Evolutionary conservation across 2,888 invertebrate species (phyloP).

Genomic region (Rotaria sp.): DNA sequence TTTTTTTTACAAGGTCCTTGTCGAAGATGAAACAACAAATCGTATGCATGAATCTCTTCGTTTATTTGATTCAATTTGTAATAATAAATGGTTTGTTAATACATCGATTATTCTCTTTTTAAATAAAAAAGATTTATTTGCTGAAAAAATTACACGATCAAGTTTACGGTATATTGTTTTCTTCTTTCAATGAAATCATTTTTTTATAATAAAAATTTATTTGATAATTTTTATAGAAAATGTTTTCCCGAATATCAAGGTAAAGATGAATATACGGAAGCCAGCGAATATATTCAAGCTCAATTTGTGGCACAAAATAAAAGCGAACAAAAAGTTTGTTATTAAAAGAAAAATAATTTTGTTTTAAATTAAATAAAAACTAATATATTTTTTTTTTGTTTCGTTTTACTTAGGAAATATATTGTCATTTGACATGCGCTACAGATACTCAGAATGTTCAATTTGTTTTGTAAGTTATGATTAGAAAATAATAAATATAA

Average conservation of each 20-base stretch:
- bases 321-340: conserved; percentile 44
- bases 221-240: conserved; percentile 43
- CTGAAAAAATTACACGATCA: conserved; percentile 98
- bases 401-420: conserved; percentile 67
- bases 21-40: conserved; percentile 56
- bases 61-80: conserved; percentile 98
- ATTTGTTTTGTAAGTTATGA: conserved; percentile 72
- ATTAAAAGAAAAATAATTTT: background rate
- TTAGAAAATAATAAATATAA: background rate
- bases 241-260: conserved; percentile 99
- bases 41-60: conserved; percentile 99
- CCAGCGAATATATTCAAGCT: conserved; percentile 97
- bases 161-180: conserved; percentile 64
- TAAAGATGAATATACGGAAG: conserved; percentile 76
- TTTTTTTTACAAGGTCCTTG: conserved; percentile 32
- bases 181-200: background rate
- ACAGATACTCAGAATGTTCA: conserved; percentile 99
- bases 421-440: conserved; percentile 99
- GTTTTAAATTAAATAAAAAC: background rate
- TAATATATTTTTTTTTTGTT: too few relatives aligned
- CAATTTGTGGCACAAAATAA: conserved; percentile 99
- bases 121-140: conserved; percentile 99
- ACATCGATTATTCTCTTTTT: conserved; percentile 99
- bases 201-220: background rate
- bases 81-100: conserved; percentile 99